Evolutionary conservation across 2,888 invertebrate genomes (phyloP), one percentile per base, ranked within the genome.

Genomic region (Leucophenga montana): DNA sequence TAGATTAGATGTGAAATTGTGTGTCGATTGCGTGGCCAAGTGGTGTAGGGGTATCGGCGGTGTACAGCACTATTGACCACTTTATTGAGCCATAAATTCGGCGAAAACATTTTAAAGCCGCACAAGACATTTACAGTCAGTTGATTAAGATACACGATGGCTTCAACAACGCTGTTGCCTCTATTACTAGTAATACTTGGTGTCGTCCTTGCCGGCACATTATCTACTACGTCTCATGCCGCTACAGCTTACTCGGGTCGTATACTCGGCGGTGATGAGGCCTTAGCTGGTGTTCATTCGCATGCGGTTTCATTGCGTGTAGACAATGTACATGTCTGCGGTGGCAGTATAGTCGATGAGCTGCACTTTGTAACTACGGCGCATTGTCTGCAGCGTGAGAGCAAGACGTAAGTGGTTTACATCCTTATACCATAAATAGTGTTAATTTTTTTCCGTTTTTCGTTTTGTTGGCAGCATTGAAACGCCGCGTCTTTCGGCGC

Each of bases 271-370:
- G 90, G 90, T 1, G 73, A 72, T 2, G 84, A 87, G 66, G 88
- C 88, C 1, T 56, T 6, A 0, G 67, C 76, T 22, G 80, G 74
- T 1, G 79, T 75, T 67, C 88, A 86, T 64, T 86, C 88, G 1
- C 85, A 85, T 73, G 86, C 86, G 66, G 83, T 84, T 8, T 89
- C 89, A 0, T 72, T 89, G 27, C 83, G 88, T 16, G 71, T 83
- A 57, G 80, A 86, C 61, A 77, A 76, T 20, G 77, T 75, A 2
- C 86, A 88, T 71, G 73, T 75, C 1, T 88, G 89, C 65, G 88
- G 88, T 13, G 88, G 80, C 11, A 78, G 72, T 66, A 86, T 87
- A 16, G 11, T 86, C 18, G 75, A 76, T 0, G 9, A 0, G 0
- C 73, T 69, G 0, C 72, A 78, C 9, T 70, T 87, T 11, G 74